Evolutionary conservation across 2,888 invertebrate species (phyloP).

Genomic region (Meteorus cinctellus): DNA sequence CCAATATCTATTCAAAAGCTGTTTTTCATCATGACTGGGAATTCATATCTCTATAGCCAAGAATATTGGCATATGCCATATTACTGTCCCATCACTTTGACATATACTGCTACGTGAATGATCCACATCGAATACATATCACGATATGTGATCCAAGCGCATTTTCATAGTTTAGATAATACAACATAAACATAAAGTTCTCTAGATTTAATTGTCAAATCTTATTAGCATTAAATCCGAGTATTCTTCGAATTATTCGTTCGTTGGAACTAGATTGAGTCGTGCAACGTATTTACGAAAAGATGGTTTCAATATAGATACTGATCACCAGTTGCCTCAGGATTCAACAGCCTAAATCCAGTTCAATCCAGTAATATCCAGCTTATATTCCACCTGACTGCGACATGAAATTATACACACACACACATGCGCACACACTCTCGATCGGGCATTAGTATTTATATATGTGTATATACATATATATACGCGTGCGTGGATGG

Average conservation of each 20-base stretch:
- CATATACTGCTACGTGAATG: not conserved
- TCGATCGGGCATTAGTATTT: no score
- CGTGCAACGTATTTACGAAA: no score
- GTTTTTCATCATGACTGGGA: not conserved
- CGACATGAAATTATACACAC: not conserved
- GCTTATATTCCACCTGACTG: slow-evolving; percentile 56
- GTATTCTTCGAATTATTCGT: slow-evolving; percentile 7
- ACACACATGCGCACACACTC: not conserved
- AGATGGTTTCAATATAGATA: slow-evolving; percentile 31
- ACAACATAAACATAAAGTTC: no score
- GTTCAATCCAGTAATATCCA: slow-evolving; percentile 61
- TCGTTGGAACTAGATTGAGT: slow-evolving; percentile 19
- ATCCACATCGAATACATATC: not conserved
- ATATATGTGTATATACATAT: no score
- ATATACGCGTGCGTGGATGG: no score
- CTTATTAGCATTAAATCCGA: no score
- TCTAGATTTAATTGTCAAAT: no score
- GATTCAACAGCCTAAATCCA: slow-evolving; percentile 66
- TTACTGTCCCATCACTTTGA: not conserved
- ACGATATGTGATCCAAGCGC: no score
- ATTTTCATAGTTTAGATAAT: no score
- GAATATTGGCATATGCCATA: not conserved
- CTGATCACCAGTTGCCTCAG: slow-evolving; percentile 53
- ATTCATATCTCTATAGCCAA: not conserved
- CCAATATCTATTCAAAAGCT: slow-evolving; percentile 28